These are phyloP conservation scores for Mormyrus hasselquistii DNA, from an alignment of 2,797 vertebrate genomes.

Conservation along the genomic window DNA sequence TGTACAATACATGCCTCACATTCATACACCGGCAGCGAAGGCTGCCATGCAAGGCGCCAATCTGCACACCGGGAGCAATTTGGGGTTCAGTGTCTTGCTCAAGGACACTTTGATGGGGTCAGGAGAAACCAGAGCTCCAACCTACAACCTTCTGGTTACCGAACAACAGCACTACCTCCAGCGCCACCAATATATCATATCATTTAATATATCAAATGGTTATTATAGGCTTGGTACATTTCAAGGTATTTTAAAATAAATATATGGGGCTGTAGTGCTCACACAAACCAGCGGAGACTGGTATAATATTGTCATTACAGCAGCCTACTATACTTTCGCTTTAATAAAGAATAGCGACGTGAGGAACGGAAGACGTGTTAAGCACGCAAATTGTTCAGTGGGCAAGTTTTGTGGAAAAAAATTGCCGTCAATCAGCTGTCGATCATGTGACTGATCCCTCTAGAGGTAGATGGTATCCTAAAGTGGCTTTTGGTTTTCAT, in stretches of 20 bases:
- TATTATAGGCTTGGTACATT: neutral
- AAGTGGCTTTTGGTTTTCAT: conserved; percentile 46
- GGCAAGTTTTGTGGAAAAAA: conserved; percentile 14
- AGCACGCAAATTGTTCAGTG: conserved; percentile 4
- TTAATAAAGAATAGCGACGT: neutral
- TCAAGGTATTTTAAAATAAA: neutral
- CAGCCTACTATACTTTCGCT: neutral
- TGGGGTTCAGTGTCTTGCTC: no score
- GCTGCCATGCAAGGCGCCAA: no score
- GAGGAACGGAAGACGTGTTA: neutral
- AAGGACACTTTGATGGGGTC: no score
- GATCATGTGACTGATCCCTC: conserved; percentile 65
- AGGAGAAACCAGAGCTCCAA: no score
- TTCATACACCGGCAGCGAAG: no score
- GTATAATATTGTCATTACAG: neutral
- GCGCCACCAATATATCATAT: no score
- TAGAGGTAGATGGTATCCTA: conserved; percentile 58
- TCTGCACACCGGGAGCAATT: no score
- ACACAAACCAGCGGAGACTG: neutral
- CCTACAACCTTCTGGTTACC: no score
- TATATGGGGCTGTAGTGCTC: neutral
- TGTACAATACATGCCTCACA: no score
- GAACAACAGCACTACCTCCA: no score
- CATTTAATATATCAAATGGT: neutral
- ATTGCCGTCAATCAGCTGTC: conserved; percentile 62